Evolutionary conservation across 2,888 invertebrate species (phyloP).

Genomic region (Trisateles emortualis): DNA sequence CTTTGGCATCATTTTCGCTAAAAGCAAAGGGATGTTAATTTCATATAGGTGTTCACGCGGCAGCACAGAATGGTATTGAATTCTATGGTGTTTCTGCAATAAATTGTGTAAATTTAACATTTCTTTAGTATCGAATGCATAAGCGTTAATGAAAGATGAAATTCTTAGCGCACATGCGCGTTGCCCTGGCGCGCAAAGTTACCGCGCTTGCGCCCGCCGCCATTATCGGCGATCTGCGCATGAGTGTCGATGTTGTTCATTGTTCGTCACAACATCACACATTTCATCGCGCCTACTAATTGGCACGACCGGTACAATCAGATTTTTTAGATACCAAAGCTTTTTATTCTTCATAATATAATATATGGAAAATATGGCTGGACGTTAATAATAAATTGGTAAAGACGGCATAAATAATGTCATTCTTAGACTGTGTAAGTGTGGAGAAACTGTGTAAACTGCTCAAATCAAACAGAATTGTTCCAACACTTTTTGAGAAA

Average conservation of each 20-base stretch:
- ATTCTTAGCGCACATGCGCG: constrained; percentile 29
- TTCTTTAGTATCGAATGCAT: constrained; percentile 32
- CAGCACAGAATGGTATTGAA: background rate
- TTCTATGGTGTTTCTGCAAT: background rate
- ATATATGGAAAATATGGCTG: no score
- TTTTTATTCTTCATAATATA: constrained; percentile 14
- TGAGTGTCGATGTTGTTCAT: constrained; percentile 50
- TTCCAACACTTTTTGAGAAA: no score
- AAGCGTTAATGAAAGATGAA: constrained; percentile 40
- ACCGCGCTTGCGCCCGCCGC: constrained; percentile 40
- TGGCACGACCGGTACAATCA: constrained; percentile 52
- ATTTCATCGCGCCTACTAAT: constrained; percentile 67
- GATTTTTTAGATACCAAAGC: constrained; percentile 45
- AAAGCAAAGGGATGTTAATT: constrained; percentile 6
- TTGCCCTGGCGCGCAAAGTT: constrained; percentile 44
- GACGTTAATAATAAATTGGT: no score
- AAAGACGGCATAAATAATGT: no score
- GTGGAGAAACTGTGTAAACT: no score
- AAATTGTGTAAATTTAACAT: constrained; percentile 2
- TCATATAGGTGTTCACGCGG: background rate
- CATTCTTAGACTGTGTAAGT: no score
- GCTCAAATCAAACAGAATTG: no score
- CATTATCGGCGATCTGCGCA: constrained; percentile 51
- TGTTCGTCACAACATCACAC: constrained; percentile 61
- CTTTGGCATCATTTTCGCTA: constrained; percentile 1